Percentiles rank a stretch among this genome's conserved stretches.
Evolutionary conservation across 2,797 vertebrate genomes (phyloP).

Genomic region (Ptychobarbus kaznakovi): DNA sequence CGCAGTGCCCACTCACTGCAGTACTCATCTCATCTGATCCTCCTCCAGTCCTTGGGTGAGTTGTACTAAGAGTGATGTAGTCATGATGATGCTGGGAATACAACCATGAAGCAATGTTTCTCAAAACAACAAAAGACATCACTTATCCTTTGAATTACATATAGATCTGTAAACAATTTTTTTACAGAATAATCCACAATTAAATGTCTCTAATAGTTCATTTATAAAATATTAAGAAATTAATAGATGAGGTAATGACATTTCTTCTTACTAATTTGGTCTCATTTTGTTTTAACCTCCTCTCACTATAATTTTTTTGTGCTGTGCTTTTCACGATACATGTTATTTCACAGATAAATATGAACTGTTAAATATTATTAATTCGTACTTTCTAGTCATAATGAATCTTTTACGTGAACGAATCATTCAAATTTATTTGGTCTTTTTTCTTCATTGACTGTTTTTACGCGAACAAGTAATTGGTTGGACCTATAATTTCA

Average conservation of each 20-base stretch:
- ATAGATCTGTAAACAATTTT: too few relatives aligned
- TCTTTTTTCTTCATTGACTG: not conserved
- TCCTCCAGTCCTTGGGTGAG: conserved; percentile 16
- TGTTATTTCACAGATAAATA: not conserved
- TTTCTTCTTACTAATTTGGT: not conserved
- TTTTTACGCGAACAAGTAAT: not conserved
- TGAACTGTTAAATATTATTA: not conserved
- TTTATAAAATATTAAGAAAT: not conserved
- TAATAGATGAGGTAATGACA: not conserved
- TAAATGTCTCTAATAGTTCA: not conserved
- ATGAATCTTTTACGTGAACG: not conserved
- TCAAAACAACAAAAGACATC: not conserved
- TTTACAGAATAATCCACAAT: not conserved
- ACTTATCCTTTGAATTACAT: not conserved
- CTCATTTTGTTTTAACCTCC: not conserved
- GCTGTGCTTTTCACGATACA: not conserved
- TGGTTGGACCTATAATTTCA: not conserved
- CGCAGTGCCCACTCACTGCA: conserved; percentile 55
- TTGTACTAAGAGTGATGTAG: conserved; percentile 25
- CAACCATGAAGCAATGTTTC: conserved; percentile 6
- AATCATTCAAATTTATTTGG: not conserved
- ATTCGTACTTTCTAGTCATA: not conserved
- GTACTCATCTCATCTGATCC: conserved; percentile 17
- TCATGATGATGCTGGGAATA: conserved; percentile 8
- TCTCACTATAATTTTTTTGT: not conserved